Evolutionary conservation across 2,888 invertebrate genomes (phyloP).

Genomic region (Euplagia quadripunctaria): DNA sequence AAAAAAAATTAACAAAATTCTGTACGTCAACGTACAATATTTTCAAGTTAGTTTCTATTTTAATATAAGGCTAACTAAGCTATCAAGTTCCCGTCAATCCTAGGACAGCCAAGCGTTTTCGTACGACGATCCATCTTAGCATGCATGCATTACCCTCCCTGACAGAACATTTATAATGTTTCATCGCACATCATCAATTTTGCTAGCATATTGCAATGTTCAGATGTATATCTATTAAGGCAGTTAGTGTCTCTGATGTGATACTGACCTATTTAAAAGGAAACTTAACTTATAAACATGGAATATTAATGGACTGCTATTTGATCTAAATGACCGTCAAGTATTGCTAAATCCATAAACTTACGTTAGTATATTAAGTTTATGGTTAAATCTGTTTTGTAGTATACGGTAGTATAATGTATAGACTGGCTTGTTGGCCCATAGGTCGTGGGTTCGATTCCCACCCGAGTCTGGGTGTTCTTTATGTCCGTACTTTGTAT

Average conservation of each 20-base stretch:
- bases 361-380: too few species aligned
- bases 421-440: too few species aligned
- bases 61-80: background rate
- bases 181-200: constrained; percentile 57
- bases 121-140: constrained; percentile 41
- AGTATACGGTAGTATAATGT: too few species aligned
- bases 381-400: too few species aligned
- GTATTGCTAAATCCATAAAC: too few species aligned
- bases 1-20: too few species aligned
- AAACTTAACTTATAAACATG: too few species aligned
- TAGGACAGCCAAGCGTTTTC: constrained; percentile 11
- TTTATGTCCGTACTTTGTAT: too few species aligned
- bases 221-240: background rate
- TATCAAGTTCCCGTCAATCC: background rate
- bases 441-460: too few species aligned
- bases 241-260: background rate
- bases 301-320: too few species aligned
- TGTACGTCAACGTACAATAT: background rate
- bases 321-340: too few species aligned
- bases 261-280: background rate
- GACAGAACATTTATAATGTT: constrained; percentile 59
- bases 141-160: constrained; percentile 44
- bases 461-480: too few species aligned
- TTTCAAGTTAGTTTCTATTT: background rate
- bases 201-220: constrained; percentile 35